phyloP scores from a whole-genome alignment of 2,888 invertebrate species.

The Conomelus anceps region DNA sequence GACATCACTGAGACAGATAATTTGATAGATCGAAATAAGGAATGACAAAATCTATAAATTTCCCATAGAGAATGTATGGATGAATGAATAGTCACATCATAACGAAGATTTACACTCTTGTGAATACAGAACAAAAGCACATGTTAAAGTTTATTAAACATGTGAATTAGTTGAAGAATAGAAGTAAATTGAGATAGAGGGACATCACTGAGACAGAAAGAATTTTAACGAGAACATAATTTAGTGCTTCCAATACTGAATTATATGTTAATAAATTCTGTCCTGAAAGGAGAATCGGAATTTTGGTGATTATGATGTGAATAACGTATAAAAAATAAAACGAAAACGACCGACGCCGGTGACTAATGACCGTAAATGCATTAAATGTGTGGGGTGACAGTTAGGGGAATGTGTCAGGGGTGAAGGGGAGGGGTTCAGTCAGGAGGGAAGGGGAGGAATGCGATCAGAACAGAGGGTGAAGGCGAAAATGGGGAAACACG shows the following conservation, averaged over 20 bases:
- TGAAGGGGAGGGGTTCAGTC: not conserved
- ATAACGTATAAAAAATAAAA: not conserved
- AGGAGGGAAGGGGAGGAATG: not conserved
- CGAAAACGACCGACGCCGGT: not conserved
- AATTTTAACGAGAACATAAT: not conserved
- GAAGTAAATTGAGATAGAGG: not conserved
- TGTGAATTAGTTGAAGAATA: too few relatives aligned
- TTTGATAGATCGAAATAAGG: too few relatives aligned
- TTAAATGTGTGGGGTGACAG: not conserved
- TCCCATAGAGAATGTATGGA: too few relatives aligned
- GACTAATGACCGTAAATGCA: not conserved
- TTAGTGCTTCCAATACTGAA: not conserved
- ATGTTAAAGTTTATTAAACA: too few relatives aligned
- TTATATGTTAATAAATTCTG: not conserved
- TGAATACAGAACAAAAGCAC: too few relatives aligned
- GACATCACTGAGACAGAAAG: not conserved
- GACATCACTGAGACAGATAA: not conserved
- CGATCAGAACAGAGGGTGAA: not conserved
- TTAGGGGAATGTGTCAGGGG: not conserved
- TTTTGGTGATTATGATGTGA: not conserved
- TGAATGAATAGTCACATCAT: too few relatives aligned
- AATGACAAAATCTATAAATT: too few relatives aligned
- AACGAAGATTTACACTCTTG: too few relatives aligned
- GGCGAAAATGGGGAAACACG: not conserved
- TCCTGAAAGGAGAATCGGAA: not conserved